Evolutionary conservation across 2,113 vertebrate species (phyloP).

Genomic region (Euleptes europaea): DNA sequence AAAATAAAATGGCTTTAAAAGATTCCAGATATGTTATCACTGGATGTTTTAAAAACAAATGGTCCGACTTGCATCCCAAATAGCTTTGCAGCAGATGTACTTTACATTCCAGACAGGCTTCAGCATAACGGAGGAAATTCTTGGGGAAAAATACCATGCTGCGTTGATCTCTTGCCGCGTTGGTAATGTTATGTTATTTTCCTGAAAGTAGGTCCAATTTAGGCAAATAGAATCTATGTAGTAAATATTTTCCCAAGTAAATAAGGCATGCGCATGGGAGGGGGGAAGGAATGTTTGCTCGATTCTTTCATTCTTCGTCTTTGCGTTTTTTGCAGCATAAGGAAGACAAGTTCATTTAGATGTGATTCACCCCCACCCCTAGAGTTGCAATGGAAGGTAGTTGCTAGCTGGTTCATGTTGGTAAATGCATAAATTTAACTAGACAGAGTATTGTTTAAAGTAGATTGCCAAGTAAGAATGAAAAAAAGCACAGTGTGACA

Average conservation of each 20-base stretch:
- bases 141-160: neutral
- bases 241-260: constrained; percentile 24
- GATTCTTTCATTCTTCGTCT: neutral
- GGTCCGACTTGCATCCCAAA: constrained; percentile 40
- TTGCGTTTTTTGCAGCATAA: constrained; percentile 35
- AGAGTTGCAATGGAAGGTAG: constrained; percentile 28
- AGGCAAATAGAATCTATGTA: constrained; percentile 4
- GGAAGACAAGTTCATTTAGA: constrained; percentile 32
- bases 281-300: neutral
- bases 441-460: constrained; percentile 20
- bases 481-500: neutral
- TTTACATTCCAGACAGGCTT: constrained; percentile 43
- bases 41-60: neutral
- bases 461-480: neutral
- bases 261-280: neutral
- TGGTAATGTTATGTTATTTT: neutral
- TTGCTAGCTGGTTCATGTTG: constrained; percentile 26
- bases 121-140: neutral
- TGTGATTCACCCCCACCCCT: neutral
- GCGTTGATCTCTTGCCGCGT: neutral
- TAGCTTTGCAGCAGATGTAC: neutral
- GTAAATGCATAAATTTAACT: constrained; percentile 28
- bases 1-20: neutral
- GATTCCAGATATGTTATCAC: neutral
- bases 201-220: constrained; percentile 11